Evolutionary conservation across 2,888 invertebrate species (phyloP).

Genomic region (Gymnosoma rotundatum): DNA sequence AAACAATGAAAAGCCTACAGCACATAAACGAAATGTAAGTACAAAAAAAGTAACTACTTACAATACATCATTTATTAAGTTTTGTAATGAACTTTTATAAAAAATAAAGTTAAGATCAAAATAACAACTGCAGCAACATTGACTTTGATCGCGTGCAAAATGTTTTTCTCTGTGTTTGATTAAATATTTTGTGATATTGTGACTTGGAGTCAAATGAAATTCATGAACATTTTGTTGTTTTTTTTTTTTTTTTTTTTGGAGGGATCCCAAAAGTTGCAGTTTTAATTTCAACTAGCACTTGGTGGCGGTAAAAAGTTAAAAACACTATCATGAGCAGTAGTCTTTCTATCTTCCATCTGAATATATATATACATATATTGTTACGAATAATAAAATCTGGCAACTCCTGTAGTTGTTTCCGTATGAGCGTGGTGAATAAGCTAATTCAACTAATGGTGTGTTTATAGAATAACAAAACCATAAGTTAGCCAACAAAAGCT

Average conservation of each 20-base stretch:
- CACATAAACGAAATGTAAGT: slow-evolving; percentile 17
- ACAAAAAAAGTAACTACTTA: not conserved
- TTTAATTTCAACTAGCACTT: slow-evolving; percentile 7
- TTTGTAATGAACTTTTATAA: slow-evolving; percentile 66
- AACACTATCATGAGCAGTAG: no score
- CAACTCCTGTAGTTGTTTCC: no score
- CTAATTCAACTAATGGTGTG: no score
- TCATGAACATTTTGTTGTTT: slow-evolving; percentile 33
- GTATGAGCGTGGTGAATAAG: no score
- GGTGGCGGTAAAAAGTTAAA: not conserved
- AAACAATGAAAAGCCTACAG: slow-evolving; percentile 63
- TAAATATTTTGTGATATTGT: slow-evolving; percentile 23
- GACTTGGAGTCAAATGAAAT: slow-evolving; percentile 50
- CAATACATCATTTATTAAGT: slow-evolving; percentile 41
- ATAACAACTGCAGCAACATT: slow-evolving; percentile 29
- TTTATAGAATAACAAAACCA: no score
- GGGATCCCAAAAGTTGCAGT: not conserved
- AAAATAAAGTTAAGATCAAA: slow-evolving; percentile 53
- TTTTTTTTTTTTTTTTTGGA: slow-evolving; percentile 32
- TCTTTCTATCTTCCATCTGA: no score
- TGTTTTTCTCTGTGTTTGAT: slow-evolving; percentile 5
- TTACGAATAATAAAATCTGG: no score
- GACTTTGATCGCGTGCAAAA: slow-evolving; percentile 49
- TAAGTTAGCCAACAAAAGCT: no score
- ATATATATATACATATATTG: no score